These are phyloP conservation scores for Hypothenemus hampei DNA, from an alignment of 1,140 invertebrate genomes.

Conservation along the genomic window DNA sequence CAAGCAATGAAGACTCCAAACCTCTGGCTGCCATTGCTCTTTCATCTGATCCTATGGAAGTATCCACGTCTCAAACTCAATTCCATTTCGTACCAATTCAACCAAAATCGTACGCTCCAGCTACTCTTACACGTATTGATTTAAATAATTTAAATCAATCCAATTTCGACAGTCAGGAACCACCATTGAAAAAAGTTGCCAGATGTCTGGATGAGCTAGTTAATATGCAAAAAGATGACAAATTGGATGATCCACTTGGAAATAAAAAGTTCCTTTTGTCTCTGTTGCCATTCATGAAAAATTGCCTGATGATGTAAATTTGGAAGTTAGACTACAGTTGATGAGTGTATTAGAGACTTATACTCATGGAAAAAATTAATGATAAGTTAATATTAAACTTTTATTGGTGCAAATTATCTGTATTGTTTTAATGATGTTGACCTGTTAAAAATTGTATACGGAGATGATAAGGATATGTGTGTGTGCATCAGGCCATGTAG, in stretches of 20 bases:
- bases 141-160: neutral
- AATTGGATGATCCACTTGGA: slow-evolving; percentile 32
- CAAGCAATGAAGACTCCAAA: slow-evolving; percentile 4
- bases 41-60: neutral
- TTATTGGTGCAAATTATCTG: no score
- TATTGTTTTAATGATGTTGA: no score
- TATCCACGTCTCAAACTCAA: slow-evolving; percentile 3
- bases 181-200: slow-evolving; percentile 13
- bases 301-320: slow-evolving; percentile 36
- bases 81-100: slow-evolving; percentile 26
- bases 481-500: no score
- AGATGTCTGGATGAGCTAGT: slow-evolving; percentile 28
- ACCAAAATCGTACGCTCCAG: slow-evolving; percentile 11
- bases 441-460: no score
- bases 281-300: slow-evolving; percentile 35
- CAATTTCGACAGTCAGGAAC: neutral
- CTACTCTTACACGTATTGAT: slow-evolving; percentile 4
- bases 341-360: slow-evolving; percentile 36
- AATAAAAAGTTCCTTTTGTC: slow-evolving; percentile 36
- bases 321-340: slow-evolving; percentile 35
- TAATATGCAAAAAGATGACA: slow-evolving; percentile 30
- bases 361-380: slow-evolving; percentile 14
- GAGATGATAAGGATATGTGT: no score
- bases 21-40: neutral
- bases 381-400: no score